Base-by-base conservation (phyloP, 2,113 vertebrate species). In the Sturnira hondurensis region DNA sequence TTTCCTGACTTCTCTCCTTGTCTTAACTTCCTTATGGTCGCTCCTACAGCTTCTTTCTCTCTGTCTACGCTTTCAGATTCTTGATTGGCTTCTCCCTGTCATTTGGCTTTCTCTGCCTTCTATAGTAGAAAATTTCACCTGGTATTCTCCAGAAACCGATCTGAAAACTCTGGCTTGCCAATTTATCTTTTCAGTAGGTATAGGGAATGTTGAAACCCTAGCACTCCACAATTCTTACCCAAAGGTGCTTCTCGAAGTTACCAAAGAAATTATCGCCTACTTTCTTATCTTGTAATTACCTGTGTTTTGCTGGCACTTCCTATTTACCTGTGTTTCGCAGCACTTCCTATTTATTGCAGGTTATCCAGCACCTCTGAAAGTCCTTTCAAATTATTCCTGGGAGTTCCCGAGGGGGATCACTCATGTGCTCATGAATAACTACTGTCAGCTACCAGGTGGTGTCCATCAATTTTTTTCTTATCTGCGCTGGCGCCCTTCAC, bases 401-500 rank as follows among this genome's bases (percentile, higher is more conserved):
- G 81, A 54, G 38, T 58, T 76, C 91, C 85, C 70, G 36, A 50
- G 83, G 93, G 50, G 33, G 4, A 67, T 89, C 7, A 17, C 73
- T 91, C 31, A 5, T 63, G 54, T 86, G 65, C 67, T 95, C 88
- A 63, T 71, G 65, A 90, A 84, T 83, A 92, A 54, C 41, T 73
- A 24, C 80, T 87, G 90, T 94, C 86, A 93, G 70, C 50, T 81
- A 70, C 77, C 96, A 96, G 87, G 84, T 85, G 87, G 87, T 47
- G 70, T 88, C 54, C 77, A 76, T 95, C 87, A 89, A 13, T 90
- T 81, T 81, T 85, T 88, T 93, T 92, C 83, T 91, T 86, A 65
- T 86, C 63, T 83, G 8, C 56, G 71, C 85, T 68, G 74, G 36
- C 31, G 61, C 41, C n/a, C 61, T 92, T 89, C 81, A 71, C 17